phyloP scores from a whole-genome alignment of 2,797 vertebrate genomes.

The Pseudochromis fuscus region DNA sequence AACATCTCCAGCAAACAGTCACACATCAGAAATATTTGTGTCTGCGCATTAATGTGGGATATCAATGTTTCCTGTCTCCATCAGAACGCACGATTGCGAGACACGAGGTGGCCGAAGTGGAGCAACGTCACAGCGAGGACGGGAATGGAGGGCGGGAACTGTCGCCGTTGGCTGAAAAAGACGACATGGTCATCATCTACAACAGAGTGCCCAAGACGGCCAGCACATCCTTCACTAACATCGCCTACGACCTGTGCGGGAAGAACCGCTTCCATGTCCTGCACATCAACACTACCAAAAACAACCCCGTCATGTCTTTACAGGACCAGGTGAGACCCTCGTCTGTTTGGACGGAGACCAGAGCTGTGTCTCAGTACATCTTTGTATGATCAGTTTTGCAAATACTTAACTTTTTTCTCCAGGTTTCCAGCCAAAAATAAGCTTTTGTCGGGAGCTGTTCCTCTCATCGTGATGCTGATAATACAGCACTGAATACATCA shows the following conservation, averaged over 20 bases:
- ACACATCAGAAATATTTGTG: neutral
- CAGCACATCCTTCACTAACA: slow-evolving; percentile 98
- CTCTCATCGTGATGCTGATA: neutral
- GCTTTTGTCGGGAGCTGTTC: neutral
- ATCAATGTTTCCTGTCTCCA: neutral
- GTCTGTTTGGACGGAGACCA: too few relatives aligned
- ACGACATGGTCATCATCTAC: slow-evolving; percentile 94
- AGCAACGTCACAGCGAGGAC: slow-evolving; percentile 89
- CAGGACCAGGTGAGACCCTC: slow-evolving; percentile 92
- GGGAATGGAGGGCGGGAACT: slow-evolving; percentile 74
- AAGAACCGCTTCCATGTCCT: slow-evolving; percentile 96
- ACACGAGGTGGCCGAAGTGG: slow-evolving; percentile 93
- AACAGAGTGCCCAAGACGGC: slow-evolving; percentile 98
- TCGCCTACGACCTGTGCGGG: slow-evolving; percentile 95
- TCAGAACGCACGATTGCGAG: slow-evolving; percentile 85
- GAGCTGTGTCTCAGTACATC: too few relatives aligned
- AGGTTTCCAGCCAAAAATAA: neutral
- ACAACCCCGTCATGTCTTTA: slow-evolving; percentile 97
- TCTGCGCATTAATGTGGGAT: neutral
- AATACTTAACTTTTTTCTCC: neutral
- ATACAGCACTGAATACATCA: neutral
- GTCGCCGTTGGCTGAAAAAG: slow-evolving; percentile 78
- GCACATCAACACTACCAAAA: slow-evolving; percentile 98
- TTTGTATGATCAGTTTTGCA: too few relatives aligned
- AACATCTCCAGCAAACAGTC: neutral